phyloP scores from a whole-genome alignment of 2,888 invertebrate species.

The Saturnia pavonia region DNA sequence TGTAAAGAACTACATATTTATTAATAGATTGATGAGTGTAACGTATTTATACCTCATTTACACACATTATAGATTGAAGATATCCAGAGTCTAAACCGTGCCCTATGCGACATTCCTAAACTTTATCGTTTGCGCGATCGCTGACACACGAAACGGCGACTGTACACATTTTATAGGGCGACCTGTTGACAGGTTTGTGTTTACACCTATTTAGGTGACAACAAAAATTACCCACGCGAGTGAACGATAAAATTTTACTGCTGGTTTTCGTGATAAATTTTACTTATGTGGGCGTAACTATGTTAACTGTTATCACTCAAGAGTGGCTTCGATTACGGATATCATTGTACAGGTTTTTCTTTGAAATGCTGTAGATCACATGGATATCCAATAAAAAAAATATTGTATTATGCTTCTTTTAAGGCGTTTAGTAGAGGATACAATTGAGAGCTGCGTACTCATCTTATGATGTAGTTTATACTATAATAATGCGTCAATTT shows the following conservation, averaged over 20 bases:
- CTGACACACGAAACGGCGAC: conserved; percentile 53
- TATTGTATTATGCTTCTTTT: no score
- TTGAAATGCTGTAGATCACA: no score
- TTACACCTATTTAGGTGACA: conserved; percentile 64
- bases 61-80: not conserved
- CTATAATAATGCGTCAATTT: no score
- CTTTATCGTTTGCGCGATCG: conserved; percentile 47
- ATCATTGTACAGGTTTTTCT: no score
- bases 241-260: conserved; percentile 34
- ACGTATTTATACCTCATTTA: not conserved
- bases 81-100: conserved; percentile 33
- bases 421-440: no score
- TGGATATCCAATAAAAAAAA: no score
- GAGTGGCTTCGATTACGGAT: no score
- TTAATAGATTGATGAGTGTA: no score
- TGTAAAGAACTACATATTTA: no score
- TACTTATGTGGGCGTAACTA: not conserved
- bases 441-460: no score
- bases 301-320: not conserved
- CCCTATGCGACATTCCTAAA: conserved; percentile 50
- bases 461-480: no score
- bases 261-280: conserved; percentile 23
- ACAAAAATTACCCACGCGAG: conserved; percentile 37
- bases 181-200: conserved; percentile 62
- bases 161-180: conserved; percentile 48